These are phyloP conservation scores for Crotalus viridis DNA, from an alignment of 2,113 vertebrate species.

Conservation along the genomic window DNA sequence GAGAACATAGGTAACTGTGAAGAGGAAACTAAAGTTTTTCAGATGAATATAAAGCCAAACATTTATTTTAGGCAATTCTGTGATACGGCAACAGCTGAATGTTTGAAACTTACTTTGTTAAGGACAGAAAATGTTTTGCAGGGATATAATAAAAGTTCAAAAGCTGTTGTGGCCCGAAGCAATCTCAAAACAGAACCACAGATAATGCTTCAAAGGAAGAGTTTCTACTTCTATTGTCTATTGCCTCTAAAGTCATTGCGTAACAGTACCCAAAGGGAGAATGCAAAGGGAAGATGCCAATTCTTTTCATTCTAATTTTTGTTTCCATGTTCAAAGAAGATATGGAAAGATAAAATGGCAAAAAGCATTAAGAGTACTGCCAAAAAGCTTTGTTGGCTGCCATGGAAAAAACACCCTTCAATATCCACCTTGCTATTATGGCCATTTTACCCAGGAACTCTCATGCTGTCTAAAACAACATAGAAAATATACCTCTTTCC, in stretches of 20 bases:
- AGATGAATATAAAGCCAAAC: no score
- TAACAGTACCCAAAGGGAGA: not conserved
- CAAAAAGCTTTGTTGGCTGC: not conserved
- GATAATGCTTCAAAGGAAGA: not conserved
- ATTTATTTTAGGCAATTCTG: constrained; percentile 25
- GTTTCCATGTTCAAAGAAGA: not conserved
- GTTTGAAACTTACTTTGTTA: constrained; percentile 9
- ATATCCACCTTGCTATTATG: not conserved
- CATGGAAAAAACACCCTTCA: not conserved
- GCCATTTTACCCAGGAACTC: not conserved
- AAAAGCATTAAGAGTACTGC: not conserved
- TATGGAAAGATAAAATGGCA: not conserved
- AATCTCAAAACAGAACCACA: not conserved
- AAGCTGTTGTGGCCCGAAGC: not conserved
- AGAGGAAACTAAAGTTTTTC: not conserved
- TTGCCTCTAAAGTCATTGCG: not conserved
- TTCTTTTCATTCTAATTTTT: not conserved
- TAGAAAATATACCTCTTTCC: not conserved
- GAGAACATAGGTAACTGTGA: not conserved
- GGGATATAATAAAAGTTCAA: not conserved
- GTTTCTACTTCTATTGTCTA: not conserved
- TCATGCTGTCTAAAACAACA: not conserved
- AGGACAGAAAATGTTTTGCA: not conserved
- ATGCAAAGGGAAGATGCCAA: not conserved
- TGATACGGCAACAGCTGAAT: not conserved